Percentiles rank a stretch among this genome's conserved stretches.
Evolutionary conservation across 2,888 invertebrate genomes (phyloP).

Genomic region (Panopea generosa): DNA sequence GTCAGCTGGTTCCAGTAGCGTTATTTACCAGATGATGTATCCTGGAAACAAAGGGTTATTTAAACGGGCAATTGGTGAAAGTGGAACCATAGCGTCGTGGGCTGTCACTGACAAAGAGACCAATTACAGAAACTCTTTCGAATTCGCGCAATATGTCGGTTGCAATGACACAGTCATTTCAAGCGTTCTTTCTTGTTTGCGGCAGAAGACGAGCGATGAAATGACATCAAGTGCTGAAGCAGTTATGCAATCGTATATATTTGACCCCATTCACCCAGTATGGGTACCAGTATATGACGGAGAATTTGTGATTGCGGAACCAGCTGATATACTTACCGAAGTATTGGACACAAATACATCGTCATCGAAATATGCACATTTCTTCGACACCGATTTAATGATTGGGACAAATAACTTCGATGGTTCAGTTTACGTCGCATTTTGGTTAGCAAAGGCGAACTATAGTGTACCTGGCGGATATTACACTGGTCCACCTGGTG

Average conservation of each 20-base stretch:
- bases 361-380: background rate
- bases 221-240: background rate
- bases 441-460: background rate
- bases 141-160: slow-evolving; percentile 2
- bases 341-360: background rate
- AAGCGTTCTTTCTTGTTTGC: too few relatives aligned
- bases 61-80: slow-evolving; percentile 58
- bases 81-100: slow-evolving; percentile 40
- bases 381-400: slow-evolving; percentile 6
- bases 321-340: slow-evolving; percentile 15
- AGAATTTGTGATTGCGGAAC: slow-evolving; percentile 28
- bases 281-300: slow-evolving; percentile 41
- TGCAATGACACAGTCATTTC: slow-evolving; percentile 2
- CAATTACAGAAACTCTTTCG: background rate
- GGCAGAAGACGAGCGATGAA: background rate
- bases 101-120: background rate
- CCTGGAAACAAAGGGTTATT: slow-evolving; percentile 50
- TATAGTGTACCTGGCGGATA: too few relatives aligned
- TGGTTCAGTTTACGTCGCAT: background rate
- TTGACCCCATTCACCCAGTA: slow-evolving; percentile 1
- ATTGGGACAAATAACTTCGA: slow-evolving; percentile 10
- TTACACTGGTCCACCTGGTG: too few relatives aligned
- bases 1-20: slow-evolving; percentile 70
- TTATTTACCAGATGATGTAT: slow-evolving; percentile 58
- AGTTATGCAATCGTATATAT: background rate